Base-by-base conservation (phyloP, 1,140 invertebrate species). In the Cydia fagiglandana region DNA sequence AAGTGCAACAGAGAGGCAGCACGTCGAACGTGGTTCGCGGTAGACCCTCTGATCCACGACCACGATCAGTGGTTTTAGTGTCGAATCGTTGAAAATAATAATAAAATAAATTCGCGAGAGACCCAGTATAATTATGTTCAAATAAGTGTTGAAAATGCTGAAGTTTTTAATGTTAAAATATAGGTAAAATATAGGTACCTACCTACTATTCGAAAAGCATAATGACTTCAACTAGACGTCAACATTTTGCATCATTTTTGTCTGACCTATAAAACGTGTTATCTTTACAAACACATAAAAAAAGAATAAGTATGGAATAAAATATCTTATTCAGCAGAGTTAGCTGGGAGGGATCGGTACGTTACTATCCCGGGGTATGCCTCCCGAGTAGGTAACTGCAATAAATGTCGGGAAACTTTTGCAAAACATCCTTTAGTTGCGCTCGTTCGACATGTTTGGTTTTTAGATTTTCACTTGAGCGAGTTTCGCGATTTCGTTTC, bases 331-430 rank as follows among this genome's bases (percentile, higher is more conserved):
- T 80, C 80, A 81, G 76, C 80, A 56, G 20, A 76, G 77, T 73
- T 75, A 66, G 28, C 66, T 66, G 47, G 75, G 77, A 68, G 38
- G 74, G 75, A 76, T 79, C 81, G 76, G 73, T 47, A 47, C 53
- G 53, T 45, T 74, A 47, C 45, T 50, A 15, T 50, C n/a, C 66
- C 34, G 66, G 66, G 34, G 64, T 66, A 38, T 38, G 30, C 66
- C 34, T 17, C 66, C 66, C 30, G 34, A 70, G 66, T 24, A 24
- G 24, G 24, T 78, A 80, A 84, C 81, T 84, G 78, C 82, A 83
- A 84, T 84, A 86, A 86, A 83, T 82, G 82, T 83, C 82, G 79
- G 77, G 73, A 83, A 86, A 86, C 76, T 86, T 83, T 83, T 56
- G 75, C 76, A 76, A 80, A 84, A 83, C 82, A 83, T 84, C 78